Evolutionary conservation across 2,797 vertebrate genomes (phyloP).

Genomic region (Cheracebus regulus): DNA sequence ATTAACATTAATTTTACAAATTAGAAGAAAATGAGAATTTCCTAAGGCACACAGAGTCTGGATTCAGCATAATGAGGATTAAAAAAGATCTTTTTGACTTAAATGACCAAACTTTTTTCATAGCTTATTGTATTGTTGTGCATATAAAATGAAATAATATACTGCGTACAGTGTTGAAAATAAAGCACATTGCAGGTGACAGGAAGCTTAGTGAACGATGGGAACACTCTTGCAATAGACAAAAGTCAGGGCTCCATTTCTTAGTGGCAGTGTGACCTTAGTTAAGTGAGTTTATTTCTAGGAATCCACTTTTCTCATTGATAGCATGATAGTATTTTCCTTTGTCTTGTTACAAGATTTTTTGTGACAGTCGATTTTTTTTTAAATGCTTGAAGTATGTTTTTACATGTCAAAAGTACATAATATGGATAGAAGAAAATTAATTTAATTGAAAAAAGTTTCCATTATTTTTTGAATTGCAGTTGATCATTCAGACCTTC

Average conservation of each 20-base stretch:
- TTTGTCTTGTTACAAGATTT: background rate
- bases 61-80: background rate
- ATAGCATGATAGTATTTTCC: background rate
- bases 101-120: background rate
- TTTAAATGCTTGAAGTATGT: background rate
- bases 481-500: background rate
- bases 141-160: background rate
- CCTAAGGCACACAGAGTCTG: background rate
- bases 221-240: background rate
- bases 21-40: background rate
- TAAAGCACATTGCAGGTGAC: background rate
- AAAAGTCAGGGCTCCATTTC: background rate
- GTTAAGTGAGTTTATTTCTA: background rate
- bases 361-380: background rate
- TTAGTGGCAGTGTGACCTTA: background rate
- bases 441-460: background rate
- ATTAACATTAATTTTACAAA: background rate
- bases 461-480: background rate
- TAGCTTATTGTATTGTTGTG: background rate
- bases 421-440: background rate
- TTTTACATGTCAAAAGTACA: background rate
- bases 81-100: background rate
- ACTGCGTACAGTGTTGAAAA: background rate
- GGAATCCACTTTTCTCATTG: background rate
- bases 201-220: background rate